Evolutionary conservation across 2,113 vertebrate genomes (phyloP).

Genomic region (Accipiter virgatus): DNA sequence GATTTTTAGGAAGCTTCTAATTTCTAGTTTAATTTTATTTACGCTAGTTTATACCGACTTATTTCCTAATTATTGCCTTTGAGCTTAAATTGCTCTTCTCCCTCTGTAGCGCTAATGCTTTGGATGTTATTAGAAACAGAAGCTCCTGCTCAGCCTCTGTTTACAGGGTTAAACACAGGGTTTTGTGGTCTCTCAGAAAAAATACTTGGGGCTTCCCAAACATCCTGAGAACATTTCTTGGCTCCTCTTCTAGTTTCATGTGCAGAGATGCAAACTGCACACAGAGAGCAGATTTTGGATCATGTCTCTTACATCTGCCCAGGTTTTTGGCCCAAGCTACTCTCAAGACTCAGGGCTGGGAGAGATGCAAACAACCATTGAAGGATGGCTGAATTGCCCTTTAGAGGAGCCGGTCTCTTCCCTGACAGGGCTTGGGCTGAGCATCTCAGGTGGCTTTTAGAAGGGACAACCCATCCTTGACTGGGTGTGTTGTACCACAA

Average conservation of each 20-base stretch:
- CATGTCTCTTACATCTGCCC: neutral
- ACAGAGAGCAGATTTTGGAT: neutral
- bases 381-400: rapidly evolving
- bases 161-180: neutral
- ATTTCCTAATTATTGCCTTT: neutral
- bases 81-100: neutral
- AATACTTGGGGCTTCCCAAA: neutral
- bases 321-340: neutral
- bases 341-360: neutral
- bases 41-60: neutral
- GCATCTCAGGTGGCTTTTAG: neutral
- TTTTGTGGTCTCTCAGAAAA: neutral
- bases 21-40: neutral
- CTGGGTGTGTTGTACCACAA: too few species aligned
- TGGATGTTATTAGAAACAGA: neutral
- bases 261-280: neutral
- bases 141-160: neutral
- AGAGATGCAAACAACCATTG: neutral
- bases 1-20: neutral
- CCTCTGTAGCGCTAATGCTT: neutral
- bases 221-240: neutral
- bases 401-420: rapidly evolving
- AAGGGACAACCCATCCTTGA: neutral
- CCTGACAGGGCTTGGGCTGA: too few species aligned
- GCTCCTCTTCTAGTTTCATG: neutral